Evolutionary conservation across 2,888 invertebrate species (phyloP), one percentile per base, ranked within the genome.

Genomic region (Steinernema scapterisci): DNA sequence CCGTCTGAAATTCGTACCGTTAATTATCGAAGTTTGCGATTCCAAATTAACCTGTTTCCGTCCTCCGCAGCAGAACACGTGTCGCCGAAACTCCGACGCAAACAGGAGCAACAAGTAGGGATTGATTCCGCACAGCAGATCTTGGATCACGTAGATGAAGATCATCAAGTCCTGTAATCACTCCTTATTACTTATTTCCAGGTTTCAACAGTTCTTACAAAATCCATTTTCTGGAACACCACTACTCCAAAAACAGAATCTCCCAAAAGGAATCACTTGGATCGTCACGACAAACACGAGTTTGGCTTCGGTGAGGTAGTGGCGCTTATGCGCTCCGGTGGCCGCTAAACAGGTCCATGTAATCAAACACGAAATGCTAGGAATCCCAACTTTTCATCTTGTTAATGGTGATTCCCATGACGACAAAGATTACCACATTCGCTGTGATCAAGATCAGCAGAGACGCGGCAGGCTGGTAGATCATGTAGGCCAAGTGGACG

Each of bases 101-200:
- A n/a, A n/a, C n/a, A n/a, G n/a, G n/a, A n/a, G n/a, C 21, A 54
- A 25, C 54, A 54, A 21, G 54, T 54, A 54, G 5, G 54, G 54
- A 25, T 54, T 54, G 7, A 16, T 19, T 19, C 54, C 54, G 13
- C 54, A 54, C 5, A 54, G 54, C 2, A 54, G 19, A 21, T 54
- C 54, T 25, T 54, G 54, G 21, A 54, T 54, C 5, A 54, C 13
- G 54, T 23, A 54, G 21, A 54, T 25, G 54, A 51, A 9, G 11
- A 19, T 51, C 9, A 51, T 9, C 51, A 51, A n/a, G 9, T 51
- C 51, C 51, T 51, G 19, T n/a, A 51, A 19, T 9, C 11, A 16
- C 16, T 44, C 9, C 45, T 44, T n/a, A n/a, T n/a, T n/a, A n/a
- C n/a, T n/a, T n/a, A n/a, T n/a, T 51, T n/a, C 51, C 9, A 19